Evolutionary conservation across 2,888 invertebrate species (phyloP).

Genomic region (Lissonota sp.): DNA sequence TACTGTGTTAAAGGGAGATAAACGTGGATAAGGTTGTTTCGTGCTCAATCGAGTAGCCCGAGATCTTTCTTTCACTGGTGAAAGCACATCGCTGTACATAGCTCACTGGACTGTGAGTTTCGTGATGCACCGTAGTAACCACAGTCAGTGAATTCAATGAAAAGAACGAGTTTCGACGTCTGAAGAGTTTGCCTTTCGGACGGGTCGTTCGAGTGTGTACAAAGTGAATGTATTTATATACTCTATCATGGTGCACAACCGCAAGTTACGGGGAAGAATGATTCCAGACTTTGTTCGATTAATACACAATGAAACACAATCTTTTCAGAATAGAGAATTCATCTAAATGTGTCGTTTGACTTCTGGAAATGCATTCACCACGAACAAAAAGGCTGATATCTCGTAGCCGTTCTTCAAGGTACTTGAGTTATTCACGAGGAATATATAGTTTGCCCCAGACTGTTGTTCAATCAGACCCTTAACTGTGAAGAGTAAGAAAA

Average conservation of each 20-base stretch:
- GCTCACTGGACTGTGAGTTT: conserved; percentile 20
- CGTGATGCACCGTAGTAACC: not conserved
- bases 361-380: conserved; percentile 48
- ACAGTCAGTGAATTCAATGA: conserved; percentile 47
- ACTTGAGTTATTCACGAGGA: conserved; percentile 28
- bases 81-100: conserved; percentile 23
- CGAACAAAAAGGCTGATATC: conserved; percentile 53
- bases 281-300: conserved; percentile 19
- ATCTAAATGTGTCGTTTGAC: conserved; percentile 47
- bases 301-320: conserved; percentile 56
- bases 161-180: conserved; percentile 47
- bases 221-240: conserved; percentile 36
- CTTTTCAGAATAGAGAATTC: conserved; percentile 57
- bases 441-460: conserved; percentile 21
- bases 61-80: conserved; percentile 27
- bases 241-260: conserved; percentile 8
- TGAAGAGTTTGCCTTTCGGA: conserved; percentile 33
- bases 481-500: not conserved
- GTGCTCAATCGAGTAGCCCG: conserved; percentile 30
- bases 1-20: conserved; percentile 41
- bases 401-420: conserved; percentile 49
- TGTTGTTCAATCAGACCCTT: conserved; percentile 23
- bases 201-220: conserved; percentile 41
- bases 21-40: conserved; percentile 39
- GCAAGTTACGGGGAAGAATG: not conserved